These are phyloP conservation scores for Metalampra italica DNA, from an alignment of 2,888 invertebrate species.

Conservation along the genomic window DNA sequence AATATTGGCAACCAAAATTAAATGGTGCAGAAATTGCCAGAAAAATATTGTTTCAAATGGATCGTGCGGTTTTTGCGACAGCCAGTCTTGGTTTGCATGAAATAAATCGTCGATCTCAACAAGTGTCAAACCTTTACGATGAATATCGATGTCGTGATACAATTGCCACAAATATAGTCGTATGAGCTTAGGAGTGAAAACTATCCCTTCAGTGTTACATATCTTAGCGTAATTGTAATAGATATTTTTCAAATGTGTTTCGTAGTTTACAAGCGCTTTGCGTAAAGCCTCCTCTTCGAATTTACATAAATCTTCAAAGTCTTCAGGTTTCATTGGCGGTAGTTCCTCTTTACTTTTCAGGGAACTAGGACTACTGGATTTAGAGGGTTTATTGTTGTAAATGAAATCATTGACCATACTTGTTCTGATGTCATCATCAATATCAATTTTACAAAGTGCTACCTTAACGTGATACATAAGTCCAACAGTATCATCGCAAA, in stretches of 20 bases:
- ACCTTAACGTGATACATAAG: conserved; percentile 65
- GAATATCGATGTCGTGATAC: conserved; percentile 75
- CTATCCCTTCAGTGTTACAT: conserved; percentile 45
- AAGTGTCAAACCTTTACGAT: conserved; percentile 65
- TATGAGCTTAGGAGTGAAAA: conserved; percentile 54
- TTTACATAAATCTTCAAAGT: conserved; percentile 49
- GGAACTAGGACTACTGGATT: too few relatives aligned
- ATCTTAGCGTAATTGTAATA: conserved; percentile 75
- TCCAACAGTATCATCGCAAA: conserved; percentile 58
- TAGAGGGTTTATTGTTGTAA: too few relatives aligned
- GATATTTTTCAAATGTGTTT: conserved; percentile 65
- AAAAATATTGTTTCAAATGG: conserved; percentile 81
- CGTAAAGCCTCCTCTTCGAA: conserved; percentile 38
- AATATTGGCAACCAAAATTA: conserved; percentile 71
- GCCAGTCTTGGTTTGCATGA: conserved; percentile 64
- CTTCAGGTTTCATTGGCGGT: conserved; percentile 23
- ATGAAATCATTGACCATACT: too few relatives aligned
- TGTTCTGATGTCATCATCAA: conserved; percentile 28
- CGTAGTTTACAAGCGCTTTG: conserved; percentile 64
- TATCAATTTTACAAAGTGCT: conserved; percentile 55
- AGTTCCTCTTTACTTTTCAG: too few relatives aligned
- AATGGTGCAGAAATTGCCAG: conserved; percentile 80
- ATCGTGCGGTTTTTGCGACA: conserved; percentile 60
- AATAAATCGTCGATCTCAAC: conserved; percentile 72
- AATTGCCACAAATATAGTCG: conserved; percentile 80